Evolutionary conservation across 2,888 invertebrate species (phyloP), one percentile per base, ranked within the genome.

Genomic region (Troglohyphantes excavatus): DNA sequence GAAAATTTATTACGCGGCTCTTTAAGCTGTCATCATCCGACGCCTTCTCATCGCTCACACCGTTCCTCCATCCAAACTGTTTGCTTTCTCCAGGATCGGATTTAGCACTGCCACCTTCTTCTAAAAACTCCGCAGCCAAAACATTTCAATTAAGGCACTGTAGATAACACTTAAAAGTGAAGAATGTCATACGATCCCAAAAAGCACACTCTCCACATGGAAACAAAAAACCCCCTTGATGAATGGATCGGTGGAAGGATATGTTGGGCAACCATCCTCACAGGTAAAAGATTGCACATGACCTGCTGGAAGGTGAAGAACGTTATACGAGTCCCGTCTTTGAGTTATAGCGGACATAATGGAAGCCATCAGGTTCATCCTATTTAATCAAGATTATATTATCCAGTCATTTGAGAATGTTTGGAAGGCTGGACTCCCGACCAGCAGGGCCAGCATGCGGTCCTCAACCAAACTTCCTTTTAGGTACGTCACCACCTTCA

Each of bases 321-420:
- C 43, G 27, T 26, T 21, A 73, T 73, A 73, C 73, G 68, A 67
- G 26, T 13, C 53, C 17, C 29, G 19, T 53, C 29, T 67, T 79
- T 83, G 83, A 73, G 39, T 73, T 73, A 73, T 43, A 33, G 61
- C 23, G n/a, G 21, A 73, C 83, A 63, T 83, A 59, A 83, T 63
- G 83, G 83, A 59, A 39, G 19, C 63, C 27, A n/a, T 63, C 13
- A 33, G 65, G 21, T 63, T 21, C 39, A n/a, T 43, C n/a, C 63
- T 70, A 83, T 65, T 73, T 83, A 73, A 83, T 83, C 73, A 72
- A 73, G 63, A 61, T 83, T 83, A 73, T 73, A 83, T 73, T 72
- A 83, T 73, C 73, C 63, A 46, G 72, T 26, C 73, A 65, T 61
- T 83, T 73, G 83, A 83, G 63, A 73, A 73, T 70, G 83, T 70